A percentile compares a stretch with the other conserved stretches of the same genome.
phyloP scores from a whole-genome alignment of 2,888 invertebrate genomes.

The Mactromeris polynyma region DNA sequence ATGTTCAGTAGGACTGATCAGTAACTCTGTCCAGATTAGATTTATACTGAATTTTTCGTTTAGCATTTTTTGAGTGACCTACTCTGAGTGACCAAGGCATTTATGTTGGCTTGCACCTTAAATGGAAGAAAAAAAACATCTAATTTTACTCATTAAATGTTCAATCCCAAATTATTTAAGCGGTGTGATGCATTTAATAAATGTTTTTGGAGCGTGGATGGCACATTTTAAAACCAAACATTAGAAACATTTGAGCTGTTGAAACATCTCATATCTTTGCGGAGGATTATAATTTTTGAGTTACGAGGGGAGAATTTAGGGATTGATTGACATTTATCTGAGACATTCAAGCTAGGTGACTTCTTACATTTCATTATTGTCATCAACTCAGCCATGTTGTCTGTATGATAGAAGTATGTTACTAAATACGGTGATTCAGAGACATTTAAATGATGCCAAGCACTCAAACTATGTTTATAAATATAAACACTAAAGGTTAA shows the following conservation, averaged over 20 bases:
- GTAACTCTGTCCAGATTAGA: too few relatives aligned
- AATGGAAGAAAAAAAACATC: too few relatives aligned
- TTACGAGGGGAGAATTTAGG: neutral
- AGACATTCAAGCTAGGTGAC: neutral
- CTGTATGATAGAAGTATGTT: neutral
- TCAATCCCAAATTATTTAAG: neutral
- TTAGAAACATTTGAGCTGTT: neutral
- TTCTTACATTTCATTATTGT: conserved; percentile 2
- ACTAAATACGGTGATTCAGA: neutral
- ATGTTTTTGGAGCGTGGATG: neutral
- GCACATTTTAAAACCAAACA: neutral
- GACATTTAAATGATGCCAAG: conserved; percentile 14
- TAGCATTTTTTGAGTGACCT: too few relatives aligned
- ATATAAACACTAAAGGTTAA: neutral
- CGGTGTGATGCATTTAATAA: neutral
- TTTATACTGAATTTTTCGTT: too few relatives aligned
- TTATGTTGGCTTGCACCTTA: too few relatives aligned
- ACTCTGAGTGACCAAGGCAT: too few relatives aligned
- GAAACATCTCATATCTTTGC: neutral
- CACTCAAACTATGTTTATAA: neutral
- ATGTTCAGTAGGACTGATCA: too few relatives aligned
- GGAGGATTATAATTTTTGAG: neutral
- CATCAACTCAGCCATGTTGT: neutral
- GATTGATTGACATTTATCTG: conserved; percentile 18
- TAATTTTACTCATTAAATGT: too few relatives aligned